A percentile compares a stretch with the other conserved stretches of the same genome.
These are phyloP conservation scores for Orgyia antiqua DNA, from an alignment of 2,888 invertebrate species.

Conservation along the genomic window DNA sequence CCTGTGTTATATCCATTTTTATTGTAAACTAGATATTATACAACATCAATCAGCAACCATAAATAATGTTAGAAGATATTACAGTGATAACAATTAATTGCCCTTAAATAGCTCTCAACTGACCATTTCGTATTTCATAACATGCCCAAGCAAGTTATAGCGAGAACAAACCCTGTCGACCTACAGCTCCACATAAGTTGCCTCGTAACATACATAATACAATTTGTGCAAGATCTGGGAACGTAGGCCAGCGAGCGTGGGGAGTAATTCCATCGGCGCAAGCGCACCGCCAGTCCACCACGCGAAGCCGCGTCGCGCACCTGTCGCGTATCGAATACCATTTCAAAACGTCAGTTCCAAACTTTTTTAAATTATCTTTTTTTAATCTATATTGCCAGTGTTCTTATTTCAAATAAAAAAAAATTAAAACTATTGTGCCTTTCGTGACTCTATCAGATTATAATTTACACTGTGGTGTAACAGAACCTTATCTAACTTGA, in stretches of 20 bases:
- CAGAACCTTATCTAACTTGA: slow-evolving; percentile 52
- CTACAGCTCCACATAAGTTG: slow-evolving; percentile 56
- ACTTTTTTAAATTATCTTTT: slow-evolving; percentile 15
- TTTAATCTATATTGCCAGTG: neutral
- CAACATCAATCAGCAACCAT: no score
- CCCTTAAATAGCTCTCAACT: no score
- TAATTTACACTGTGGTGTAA: slow-evolving; percentile 38
- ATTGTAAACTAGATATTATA: no score
- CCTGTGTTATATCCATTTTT: no score
- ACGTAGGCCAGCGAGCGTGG: slow-evolving; percentile 27
- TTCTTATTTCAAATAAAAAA: neutral
- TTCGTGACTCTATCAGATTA: slow-evolving; percentile 17
- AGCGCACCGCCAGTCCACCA: slow-evolving; percentile 53
- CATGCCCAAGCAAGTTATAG: slow-evolving; percentile 29
- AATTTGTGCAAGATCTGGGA: slow-evolving; percentile 45
- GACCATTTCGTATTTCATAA: no score
- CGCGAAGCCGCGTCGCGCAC: slow-evolving; percentile 65
- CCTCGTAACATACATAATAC: slow-evolving; percentile 60
- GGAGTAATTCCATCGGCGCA: slow-evolving; percentile 32
- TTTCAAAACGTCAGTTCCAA: slow-evolving; percentile 30
- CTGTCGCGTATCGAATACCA: slow-evolving; percentile 41
- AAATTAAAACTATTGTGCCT: slow-evolving; percentile 1
- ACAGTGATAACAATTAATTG: no score
- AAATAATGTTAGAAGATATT: no score
- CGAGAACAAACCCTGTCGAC: slow-evolving; percentile 40